phyloP scores from a whole-genome alignment of 2,113 vertebrate genomes.

The Gallinago undulata region DNA sequence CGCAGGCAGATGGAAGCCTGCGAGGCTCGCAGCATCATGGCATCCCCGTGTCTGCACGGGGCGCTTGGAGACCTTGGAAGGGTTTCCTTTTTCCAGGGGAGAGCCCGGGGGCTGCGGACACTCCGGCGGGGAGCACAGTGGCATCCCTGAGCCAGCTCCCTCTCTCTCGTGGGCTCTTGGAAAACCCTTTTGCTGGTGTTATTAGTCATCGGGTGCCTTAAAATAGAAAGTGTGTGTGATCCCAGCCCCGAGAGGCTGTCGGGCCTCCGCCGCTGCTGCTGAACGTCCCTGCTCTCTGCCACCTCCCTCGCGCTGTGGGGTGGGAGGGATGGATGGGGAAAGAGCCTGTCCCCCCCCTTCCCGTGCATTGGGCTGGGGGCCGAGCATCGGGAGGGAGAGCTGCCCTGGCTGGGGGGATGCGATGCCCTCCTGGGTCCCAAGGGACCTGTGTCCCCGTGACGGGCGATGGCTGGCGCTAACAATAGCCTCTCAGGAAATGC shows the following conservation, averaged over 20 bases:
- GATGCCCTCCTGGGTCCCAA: neutral
- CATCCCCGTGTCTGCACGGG: accelerated
- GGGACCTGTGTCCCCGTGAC: neutral
- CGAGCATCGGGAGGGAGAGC: neutral
- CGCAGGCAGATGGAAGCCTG: neutral
- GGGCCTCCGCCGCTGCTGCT: neutral
- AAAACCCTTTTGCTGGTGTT: neutral
- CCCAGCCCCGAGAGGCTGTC: neutral
- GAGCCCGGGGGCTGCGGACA: neutral
- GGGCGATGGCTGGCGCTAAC: neutral
- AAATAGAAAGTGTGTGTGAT: neutral
- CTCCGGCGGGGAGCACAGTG: neutral
- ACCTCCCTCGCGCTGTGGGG: accelerated
- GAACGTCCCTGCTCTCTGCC: neutral
- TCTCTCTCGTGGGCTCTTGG: neutral
- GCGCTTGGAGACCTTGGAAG: neutral
- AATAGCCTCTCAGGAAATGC: neutral
- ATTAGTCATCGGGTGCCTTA: conserved; percentile 23
- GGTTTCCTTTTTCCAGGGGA: neutral
- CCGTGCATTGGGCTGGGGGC: accelerated
- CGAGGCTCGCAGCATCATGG: accelerated
- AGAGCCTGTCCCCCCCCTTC: accelerated
- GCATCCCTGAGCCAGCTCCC: neutral
- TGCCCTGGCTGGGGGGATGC: neutral
- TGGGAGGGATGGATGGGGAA: neutral